Evolutionary conservation across 2,888 invertebrate genomes (phyloP).

Genomic region (Lasioglossum vierecki): DNA sequence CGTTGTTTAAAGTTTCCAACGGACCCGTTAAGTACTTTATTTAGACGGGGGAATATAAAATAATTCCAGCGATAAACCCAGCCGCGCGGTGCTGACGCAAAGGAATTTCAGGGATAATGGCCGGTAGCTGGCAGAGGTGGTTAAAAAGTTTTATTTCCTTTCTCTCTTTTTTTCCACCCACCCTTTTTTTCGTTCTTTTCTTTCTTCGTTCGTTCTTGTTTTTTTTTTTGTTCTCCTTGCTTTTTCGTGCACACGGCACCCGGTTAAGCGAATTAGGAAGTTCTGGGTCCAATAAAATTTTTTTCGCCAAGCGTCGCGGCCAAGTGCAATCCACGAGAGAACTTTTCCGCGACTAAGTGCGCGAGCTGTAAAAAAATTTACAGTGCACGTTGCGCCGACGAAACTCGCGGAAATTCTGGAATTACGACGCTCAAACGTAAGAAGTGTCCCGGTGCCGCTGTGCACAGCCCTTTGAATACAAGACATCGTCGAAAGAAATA

Average conservation of each 20-base stretch:
- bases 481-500: not conserved
- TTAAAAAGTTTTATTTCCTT: conserved; percentile 42
- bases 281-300: conserved; percentile 52
- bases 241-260: conserved; percentile 25
- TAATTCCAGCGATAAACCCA: conserved; percentile 39
- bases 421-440: conserved; percentile 43
- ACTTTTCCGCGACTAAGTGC: conserved; percentile 45
- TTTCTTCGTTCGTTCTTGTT: not conserved
- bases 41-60: conserved; percentile 36
- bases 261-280: conserved; percentile 57
- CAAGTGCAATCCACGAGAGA: conserved; percentile 46
- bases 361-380: conserved; percentile 50
- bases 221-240: too few relatives aligned
- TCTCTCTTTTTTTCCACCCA: not conserved
- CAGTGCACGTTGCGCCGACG: conserved; percentile 14
- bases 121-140: conserved; percentile 23
- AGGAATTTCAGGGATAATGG: conserved; percentile 50
- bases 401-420: conserved; percentile 22
- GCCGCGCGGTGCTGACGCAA: conserved; percentile 13
- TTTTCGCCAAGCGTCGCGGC: conserved; percentile 20
- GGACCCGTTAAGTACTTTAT: not conserved
- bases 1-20: conserved; percentile 8
- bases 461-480: not conserved
- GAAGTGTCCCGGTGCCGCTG: conserved; percentile 12
- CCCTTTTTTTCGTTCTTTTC: conserved; percentile 8